phyloP scores from a whole-genome alignment of 2,113 vertebrate species.

The Austrofundulus limnaeus region DNA sequence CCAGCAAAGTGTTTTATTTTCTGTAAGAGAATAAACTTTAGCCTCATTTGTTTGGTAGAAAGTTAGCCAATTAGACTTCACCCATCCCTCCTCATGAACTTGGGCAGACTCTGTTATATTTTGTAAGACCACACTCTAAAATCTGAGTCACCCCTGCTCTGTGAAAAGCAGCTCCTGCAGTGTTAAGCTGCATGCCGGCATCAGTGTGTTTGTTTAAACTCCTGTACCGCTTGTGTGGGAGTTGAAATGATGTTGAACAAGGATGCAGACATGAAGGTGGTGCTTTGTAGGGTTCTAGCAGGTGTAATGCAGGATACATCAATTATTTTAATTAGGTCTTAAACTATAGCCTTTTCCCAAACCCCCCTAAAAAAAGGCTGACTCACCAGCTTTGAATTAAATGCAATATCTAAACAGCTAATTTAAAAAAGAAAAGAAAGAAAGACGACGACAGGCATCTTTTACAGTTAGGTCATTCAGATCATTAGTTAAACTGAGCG shows the following conservation, averaged over 20 bases:
- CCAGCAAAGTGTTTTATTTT: background rate
- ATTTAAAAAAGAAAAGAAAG: too few relatives aligned
- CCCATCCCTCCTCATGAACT: background rate
- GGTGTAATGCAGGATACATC: background rate
- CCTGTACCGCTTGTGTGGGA: background rate
- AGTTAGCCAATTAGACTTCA: background rate
- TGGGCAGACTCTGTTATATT: background rate
- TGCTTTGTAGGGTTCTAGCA: background rate
- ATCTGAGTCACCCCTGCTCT: background rate
- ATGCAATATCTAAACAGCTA: too few relatives aligned
- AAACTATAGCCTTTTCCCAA: background rate
- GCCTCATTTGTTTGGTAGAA: background rate
- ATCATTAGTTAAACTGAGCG: too few relatives aligned
- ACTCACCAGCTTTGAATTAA: background rate
- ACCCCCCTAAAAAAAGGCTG: background rate
- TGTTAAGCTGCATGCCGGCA: background rate
- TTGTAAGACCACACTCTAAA: background rate
- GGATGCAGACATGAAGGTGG: background rate
- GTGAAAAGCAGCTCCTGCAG: conserved; percentile 5
- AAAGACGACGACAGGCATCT: too few relatives aligned
- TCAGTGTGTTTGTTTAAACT: conserved; percentile 1
- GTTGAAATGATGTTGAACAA: background rate
- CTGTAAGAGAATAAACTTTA: background rate
- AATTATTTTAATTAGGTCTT: conserved; percentile 2
- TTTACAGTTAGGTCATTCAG: too few relatives aligned